Percentiles rank a stretch among this genome's conserved stretches.
These are phyloP conservation scores for Dolichoris vasculosae DNA, from an alignment of 1,140 invertebrate species.

Conservation along the genomic window DNA sequence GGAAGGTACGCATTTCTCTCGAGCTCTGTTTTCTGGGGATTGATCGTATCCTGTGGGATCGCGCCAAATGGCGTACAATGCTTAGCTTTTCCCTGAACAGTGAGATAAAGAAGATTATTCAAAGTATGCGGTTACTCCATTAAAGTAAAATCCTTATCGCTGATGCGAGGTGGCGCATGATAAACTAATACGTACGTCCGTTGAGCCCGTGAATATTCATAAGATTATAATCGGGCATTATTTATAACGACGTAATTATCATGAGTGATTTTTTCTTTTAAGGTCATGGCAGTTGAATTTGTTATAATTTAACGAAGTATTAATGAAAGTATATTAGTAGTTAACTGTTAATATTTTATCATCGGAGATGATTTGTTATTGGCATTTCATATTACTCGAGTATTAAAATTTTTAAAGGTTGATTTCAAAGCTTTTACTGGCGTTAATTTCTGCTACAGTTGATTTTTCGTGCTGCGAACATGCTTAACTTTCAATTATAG, in stretches of 20 bases:
- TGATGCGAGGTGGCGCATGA: neutral
- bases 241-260: neutral
- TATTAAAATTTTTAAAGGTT: neutral
- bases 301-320: neutral
- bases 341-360: neutral
- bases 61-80: neutral
- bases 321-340: neutral
- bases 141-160: neutral
- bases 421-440: neutral
- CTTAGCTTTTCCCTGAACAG: neutral
- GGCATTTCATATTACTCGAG: neutral
- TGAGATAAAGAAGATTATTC: conserved; percentile 12
- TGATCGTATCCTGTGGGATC: conserved; percentile 10
- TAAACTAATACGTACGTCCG: neutral
- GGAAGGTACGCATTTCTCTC: neutral
- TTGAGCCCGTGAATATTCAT: neutral
- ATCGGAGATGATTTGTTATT: conserved; percentile 1
- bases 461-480: neutral
- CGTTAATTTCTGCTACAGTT: neutral
- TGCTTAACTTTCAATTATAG: conserved; percentile 1
- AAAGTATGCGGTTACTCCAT: neutral
- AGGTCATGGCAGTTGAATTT: neutral
- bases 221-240: neutral
- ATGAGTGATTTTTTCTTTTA: neutral
- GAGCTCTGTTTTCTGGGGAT: conserved; percentile 10